These are phyloP conservation scores for Stenurella melanura DNA, from an alignment of 2,888 invertebrate genomes.

Conservation along the genomic window DNA sequence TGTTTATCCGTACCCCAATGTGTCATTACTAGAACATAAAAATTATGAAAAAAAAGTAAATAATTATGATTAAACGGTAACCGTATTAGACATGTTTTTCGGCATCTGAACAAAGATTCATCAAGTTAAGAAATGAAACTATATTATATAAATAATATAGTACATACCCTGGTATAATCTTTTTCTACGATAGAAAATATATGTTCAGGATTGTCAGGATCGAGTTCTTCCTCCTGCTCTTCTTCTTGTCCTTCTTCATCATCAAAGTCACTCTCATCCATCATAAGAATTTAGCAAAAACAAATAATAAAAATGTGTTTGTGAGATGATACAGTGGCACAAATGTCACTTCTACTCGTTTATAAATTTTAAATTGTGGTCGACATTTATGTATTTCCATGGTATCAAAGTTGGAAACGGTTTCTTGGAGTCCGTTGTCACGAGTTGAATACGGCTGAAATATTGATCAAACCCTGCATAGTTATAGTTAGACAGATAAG, in stretches of 20 bases:
- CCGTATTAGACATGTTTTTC: too few relatives aligned
- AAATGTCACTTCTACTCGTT: slow-evolving; percentile 8
- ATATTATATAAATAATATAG: not conserved
- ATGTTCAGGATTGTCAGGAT: slow-evolving; percentile 70
- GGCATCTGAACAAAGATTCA: too few relatives aligned
- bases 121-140: too few relatives aligned
- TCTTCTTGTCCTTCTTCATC: slow-evolving; percentile 64
- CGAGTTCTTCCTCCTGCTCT: slow-evolving; percentile 63
- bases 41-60: too few relatives aligned
- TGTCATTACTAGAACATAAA: too few relatives aligned
- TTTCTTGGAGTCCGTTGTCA: not conserved
- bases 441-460: slow-evolving; percentile 5
- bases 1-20: too few relatives aligned
- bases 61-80: too few relatives aligned
- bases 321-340: slow-evolving; percentile 11
- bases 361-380: slow-evolving; percentile 8
- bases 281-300: slow-evolving; percentile 52
- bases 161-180: slow-evolving; percentile 68
- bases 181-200: slow-evolving; percentile 69
- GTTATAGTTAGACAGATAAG: too few relatives aligned
- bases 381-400: slow-evolving; percentile 37
- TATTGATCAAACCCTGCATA: slow-evolving; percentile 60
- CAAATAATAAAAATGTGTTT: slow-evolving; percentile 7
- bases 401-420: slow-evolving; percentile 24
- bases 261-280: slow-evolving; percentile 69